A percentile compares a stretch with the other conserved stretches of the same genome.
Conservation (phyloP, 1,140 invertebrate species). For the Belonocnema kinseyi region DNA sequence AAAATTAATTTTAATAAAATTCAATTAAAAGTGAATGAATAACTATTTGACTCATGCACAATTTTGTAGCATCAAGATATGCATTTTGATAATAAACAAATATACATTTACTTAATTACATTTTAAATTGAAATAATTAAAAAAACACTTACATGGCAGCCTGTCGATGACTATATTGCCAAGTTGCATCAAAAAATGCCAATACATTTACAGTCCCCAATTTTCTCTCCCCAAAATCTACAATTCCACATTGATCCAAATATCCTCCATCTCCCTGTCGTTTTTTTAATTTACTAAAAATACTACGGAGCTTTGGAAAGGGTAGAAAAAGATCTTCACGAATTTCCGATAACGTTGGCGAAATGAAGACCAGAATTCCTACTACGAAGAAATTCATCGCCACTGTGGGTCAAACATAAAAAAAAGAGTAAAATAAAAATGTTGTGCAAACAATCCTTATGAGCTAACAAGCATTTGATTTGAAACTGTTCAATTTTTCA, state of each 20-base stretch:
- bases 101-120: no score
- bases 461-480: no score
- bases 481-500: no score
- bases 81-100: no score
- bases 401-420: neutral
- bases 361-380: conserved; percentile 21
- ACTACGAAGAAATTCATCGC: conserved; percentile 34
- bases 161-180: conserved; percentile 62
- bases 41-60: no score
- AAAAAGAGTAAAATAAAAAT: neutral
- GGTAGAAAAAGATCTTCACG: neutral
- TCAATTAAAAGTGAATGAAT: no score
- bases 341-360: conserved; percentile 2
- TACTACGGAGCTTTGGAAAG: conserved; percentile 10
- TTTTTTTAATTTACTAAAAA: conserved; percentile 36
- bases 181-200: conserved; percentile 62
- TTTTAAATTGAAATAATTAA: conserved; percentile 2
- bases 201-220: conserved; percentile 61
- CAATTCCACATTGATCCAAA: conserved; percentile 55
- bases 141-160: conserved; percentile 60
- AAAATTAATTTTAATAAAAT: no score
- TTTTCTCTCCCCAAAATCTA: conserved; percentile 51
- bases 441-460: no score
- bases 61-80: no score
- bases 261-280: conserved; percentile 41